A percentile compares a stretch with the other conserved stretches of the same genome.
Evolutionary conservation across 2,888 invertebrate species (phyloP).

Genomic region (Teinopalpus imperialis): DNA sequence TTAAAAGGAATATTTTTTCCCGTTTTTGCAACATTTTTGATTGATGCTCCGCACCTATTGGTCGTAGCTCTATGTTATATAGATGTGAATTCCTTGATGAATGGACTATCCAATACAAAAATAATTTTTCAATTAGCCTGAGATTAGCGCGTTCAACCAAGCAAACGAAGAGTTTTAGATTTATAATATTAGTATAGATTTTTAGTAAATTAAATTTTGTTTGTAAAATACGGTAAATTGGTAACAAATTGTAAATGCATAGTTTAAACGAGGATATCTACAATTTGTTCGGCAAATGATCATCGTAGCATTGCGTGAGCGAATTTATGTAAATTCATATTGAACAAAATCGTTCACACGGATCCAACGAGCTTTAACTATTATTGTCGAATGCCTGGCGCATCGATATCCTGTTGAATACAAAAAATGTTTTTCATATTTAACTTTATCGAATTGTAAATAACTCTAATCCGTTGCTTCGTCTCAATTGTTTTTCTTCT

Average conservation of each 20-base stretch:
- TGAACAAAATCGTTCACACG: slow-evolving; percentile 20
- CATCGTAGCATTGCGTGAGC: slow-evolving; percentile 5
- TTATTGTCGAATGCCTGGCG: slow-evolving; percentile 8
- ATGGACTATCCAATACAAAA: too few relatives aligned
- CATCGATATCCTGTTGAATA: slow-evolving; percentile 14
- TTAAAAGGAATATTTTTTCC: too few relatives aligned
- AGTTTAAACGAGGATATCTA: neutral
- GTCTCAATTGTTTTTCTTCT: slow-evolving; percentile 21
- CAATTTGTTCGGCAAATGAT: neutral
- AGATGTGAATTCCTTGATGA: too few relatives aligned
- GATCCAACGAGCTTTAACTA: slow-evolving; percentile 6
- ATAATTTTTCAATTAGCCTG: too few relatives aligned
- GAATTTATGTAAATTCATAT: slow-evolving; percentile 18
- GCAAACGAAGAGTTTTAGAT: too few relatives aligned
- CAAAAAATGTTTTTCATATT: slow-evolving; percentile 16
- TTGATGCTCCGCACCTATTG: too few relatives aligned
- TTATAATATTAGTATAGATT: too few relatives aligned
- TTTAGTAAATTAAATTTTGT: too few relatives aligned
- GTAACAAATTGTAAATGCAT: neutral
- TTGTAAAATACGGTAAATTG: neutral
- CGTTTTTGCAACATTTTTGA: too few relatives aligned
- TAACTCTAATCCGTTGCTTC: slow-evolving; percentile 21
- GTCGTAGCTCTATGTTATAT: too few relatives aligned
- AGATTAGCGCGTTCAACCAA: too few relatives aligned
- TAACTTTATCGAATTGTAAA: slow-evolving; percentile 15